Percentiles rank a stretch among this genome's conserved stretches.
phyloP scores from a whole-genome alignment of 2,888 invertebrate species.

The Orchesellides sinensis region DNA sequence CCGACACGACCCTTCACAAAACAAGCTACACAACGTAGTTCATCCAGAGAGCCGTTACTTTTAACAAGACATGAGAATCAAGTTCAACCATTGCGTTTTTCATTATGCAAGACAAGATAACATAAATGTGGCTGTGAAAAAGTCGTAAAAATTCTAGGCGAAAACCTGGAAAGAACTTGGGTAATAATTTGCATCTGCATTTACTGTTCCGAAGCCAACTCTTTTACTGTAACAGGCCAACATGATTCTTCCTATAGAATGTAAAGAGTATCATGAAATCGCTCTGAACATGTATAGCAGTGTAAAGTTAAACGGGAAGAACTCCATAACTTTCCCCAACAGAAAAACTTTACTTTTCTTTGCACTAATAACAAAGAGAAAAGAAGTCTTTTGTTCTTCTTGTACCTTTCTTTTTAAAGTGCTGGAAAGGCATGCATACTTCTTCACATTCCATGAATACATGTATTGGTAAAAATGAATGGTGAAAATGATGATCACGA shows the following conservation, averaged over 20 bases:
- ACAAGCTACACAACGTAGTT: background rate
- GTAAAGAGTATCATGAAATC: too few species aligned
- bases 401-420: slow-evolving; percentile 31
- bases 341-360: slow-evolving; percentile 15
- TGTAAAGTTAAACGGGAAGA: background rate
- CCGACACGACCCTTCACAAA: background rate
- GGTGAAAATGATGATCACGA: slow-evolving; percentile 41
- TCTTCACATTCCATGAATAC: slow-evolving; percentile 27
- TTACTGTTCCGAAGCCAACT: slow-evolving; percentile 26
- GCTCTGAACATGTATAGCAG: too few species aligned
- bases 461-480: slow-evolving; percentile 47
- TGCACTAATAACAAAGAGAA: slow-evolving; percentile 32
- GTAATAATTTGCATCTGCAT: slow-evolving; percentile 60
- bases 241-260: too few species aligned
- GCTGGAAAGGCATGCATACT: slow-evolving; percentile 1
- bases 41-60: slow-evolving; percentile 28
- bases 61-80: slow-evolving; percentile 55
- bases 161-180: slow-evolving; percentile 40
- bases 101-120: slow-evolving; percentile 53
- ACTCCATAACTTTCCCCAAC: slow-evolving; percentile 10
- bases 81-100: slow-evolving; percentile 62
- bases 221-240: slow-evolving; percentile 19
- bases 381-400: slow-evolving; percentile 33
- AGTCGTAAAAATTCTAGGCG: slow-evolving; percentile 46
- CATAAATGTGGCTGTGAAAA: slow-evolving; percentile 62